Conservation (phyloP, 2,888 invertebrate species). For the Diploptera punctata region DNA sequence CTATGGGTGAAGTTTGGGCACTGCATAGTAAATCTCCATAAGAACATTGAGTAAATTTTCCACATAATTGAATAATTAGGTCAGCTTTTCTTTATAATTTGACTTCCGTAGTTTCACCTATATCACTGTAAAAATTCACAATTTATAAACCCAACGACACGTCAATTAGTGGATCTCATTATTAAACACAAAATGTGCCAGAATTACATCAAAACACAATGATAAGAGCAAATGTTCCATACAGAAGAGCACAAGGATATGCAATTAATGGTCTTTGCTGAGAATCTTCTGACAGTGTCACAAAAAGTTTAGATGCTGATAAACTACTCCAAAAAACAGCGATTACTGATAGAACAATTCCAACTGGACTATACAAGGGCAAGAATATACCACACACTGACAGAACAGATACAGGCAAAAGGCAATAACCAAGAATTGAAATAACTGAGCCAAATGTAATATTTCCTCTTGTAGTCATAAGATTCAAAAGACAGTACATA, state of each 20-base stretch:
- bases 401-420: constrained; percentile 89
- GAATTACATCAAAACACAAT: constrained; percentile 83
- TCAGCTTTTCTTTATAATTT: too few relatives aligned
- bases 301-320: constrained; percentile 92
- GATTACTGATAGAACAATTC: constrained; percentile 66
- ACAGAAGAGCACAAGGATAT: constrained; percentile 92
- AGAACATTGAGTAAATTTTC: too few relatives aligned
- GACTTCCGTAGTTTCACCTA: too few relatives aligned
- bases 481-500: constrained; percentile 84
- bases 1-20: too few relatives aligned
- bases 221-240: constrained; percentile 91
- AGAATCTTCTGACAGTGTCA: constrained; percentile 85
- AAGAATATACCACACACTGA: constrained; percentile 73
- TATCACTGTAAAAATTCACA: too few relatives aligned
- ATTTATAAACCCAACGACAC: too few relatives aligned
- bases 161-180: too few relatives aligned
- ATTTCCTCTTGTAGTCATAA: constrained; percentile 71
- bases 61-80: too few relatives aligned
- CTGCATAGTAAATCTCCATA: too few relatives aligned
- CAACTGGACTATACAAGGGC: constrained; percentile 72
- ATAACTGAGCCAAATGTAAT: constrained; percentile 73
- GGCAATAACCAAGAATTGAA: constrained; percentile 90
- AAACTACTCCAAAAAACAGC: constrained; percentile 88
- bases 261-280: constrained; percentile 82
- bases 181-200: too few relatives aligned